Base-by-base conservation (phyloP, 2,113 vertebrate species). In the Centropus bengalensis region DNA sequence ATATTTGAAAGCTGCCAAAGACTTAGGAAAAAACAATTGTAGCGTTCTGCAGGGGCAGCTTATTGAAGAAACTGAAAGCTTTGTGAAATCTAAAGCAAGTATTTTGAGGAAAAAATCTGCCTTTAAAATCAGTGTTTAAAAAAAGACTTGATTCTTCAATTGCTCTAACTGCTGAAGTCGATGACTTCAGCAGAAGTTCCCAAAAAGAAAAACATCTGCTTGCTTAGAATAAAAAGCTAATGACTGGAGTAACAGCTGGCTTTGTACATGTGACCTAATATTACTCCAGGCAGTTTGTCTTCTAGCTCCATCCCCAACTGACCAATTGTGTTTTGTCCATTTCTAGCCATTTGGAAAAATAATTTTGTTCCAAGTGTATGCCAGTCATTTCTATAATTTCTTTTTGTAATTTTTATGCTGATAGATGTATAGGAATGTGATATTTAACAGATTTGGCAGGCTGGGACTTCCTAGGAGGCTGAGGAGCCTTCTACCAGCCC, bases 181-280 rank as follows among this genome's bases (percentile, higher is more conserved):
- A n/a, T 67, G 23, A 89, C 74, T 89, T 93, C 79, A 91, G 56
- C 73, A 85, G 42, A 94, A 82, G 22, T 93, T 95, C 38, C 42
- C 73, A 7, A 47, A 88, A 87, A 70, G 38, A 83, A 70, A 89
- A 91, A 82, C 74, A 91, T 79, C 74, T 95, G 78, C 84, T 89
- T 84, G 62, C 77, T 85, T 86, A 33, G 60, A 40, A 28, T 59
- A 80, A 93, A 67, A 69, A 94, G 74, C 63, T 94, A 67, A 87
- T 74, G 63, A 91, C 86, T 71, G 63, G 63, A 56, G 30, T 74
- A 92, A 89, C 82, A 96, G 59, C 71, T 94, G 79, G 76, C 47
- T 94, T 82, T 81, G 18, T 89, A 64, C 42, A 54, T 56, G 32
- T 78, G 59, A 80, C 63, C 55, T 81, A 58, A 42, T 70, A 47